Evolutionary conservation across 2,888 invertebrate species (phyloP).

Genomic region (Glyphotaelius pellucidus): DNA sequence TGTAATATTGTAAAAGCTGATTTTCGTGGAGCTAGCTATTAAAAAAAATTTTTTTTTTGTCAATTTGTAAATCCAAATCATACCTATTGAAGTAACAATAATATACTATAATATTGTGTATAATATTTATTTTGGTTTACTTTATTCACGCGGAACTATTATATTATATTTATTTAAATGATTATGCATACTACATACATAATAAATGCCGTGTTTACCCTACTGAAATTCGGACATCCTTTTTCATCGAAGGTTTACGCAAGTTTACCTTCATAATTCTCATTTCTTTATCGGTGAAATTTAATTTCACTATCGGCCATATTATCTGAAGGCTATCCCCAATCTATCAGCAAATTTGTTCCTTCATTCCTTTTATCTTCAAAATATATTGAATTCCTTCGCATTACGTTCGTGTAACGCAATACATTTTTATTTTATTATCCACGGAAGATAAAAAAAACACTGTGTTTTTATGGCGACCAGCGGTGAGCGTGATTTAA

Average conservation of each 20-base stretch:
- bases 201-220: background rate
- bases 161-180: background rate
- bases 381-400: conserved; percentile 24
- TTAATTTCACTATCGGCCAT: conserved; percentile 36
- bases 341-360: conserved; percentile 25
- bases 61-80: background rate
- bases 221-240: background rate
- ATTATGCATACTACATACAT: background rate
- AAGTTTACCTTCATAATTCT: conserved; percentile 41
- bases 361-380: conserved; percentile 28
- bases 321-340: conserved; percentile 24
- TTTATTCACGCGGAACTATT: background rate
- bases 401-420: background rate
- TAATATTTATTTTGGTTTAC: background rate
- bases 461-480: background rate
- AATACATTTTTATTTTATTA: background rate
- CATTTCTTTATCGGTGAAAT: conserved; percentile 2
- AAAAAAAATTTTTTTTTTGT: no score
- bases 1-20: no score
- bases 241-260: background rate
- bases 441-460: background rate
- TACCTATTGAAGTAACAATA: no score
- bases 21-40: no score
- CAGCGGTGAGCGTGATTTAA: background rate
- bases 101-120: no score